Percentiles rank a stretch among this genome's conserved stretches.
These are phyloP conservation scores for Spisula solida DNA, from an alignment of 2,888 invertebrate genomes.

Conservation along the genomic window DNA sequence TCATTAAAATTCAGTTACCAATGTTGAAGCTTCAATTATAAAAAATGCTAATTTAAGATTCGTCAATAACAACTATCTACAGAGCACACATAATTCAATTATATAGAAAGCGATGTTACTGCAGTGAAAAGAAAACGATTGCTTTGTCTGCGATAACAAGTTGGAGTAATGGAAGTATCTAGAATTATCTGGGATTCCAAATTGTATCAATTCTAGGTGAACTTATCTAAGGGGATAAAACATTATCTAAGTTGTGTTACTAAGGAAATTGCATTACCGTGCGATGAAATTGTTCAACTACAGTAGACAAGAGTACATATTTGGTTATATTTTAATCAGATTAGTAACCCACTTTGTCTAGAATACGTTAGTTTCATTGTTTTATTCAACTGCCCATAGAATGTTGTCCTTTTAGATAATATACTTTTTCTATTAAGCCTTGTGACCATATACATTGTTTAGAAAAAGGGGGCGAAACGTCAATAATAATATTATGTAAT, in stretches of 20 bases:
- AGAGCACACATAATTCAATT: not conserved
- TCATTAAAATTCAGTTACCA: not conserved
- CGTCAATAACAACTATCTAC: not conserved
- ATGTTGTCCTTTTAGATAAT: too few species aligned
- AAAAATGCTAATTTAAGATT: not conserved
- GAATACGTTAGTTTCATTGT: not conserved
- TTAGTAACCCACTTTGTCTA: not conserved
- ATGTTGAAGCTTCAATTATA: not conserved
- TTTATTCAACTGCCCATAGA: too few species aligned
- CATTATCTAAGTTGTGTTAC: not conserved
- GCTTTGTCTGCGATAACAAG: not conserved
- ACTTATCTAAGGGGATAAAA: not conserved
- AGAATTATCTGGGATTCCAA: not conserved
- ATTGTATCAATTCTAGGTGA: not conserved
- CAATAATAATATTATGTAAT: too few species aligned
- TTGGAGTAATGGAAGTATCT: not conserved
- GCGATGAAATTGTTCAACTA: not conserved
- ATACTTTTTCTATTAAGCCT: too few species aligned
- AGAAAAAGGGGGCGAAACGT: too few species aligned
- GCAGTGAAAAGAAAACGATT: not conserved
- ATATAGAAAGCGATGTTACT: not conserved
- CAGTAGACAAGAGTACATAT: not conserved
- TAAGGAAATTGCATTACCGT: not conserved
- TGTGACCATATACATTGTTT: too few species aligned
- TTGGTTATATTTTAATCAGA: not conserved